Conservation (phyloP, 2,888 invertebrate species). For the Sceliomorpha sp. region DNA sequence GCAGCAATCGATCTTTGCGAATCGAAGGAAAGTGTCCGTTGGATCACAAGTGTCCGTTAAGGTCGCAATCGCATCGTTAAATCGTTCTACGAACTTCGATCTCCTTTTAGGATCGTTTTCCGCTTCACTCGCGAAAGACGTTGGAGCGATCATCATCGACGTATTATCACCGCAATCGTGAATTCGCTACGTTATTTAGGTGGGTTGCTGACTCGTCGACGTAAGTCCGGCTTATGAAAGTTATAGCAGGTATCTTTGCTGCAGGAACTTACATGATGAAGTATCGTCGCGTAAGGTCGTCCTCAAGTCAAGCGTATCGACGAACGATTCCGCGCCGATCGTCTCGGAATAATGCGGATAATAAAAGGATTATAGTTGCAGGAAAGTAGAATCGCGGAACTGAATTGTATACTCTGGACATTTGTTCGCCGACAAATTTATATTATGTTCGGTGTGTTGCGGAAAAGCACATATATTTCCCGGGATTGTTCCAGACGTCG, state of each 20-base stretch:
- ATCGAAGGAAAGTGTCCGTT: slow-evolving; percentile 9
- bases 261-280: slow-evolving; percentile 43
- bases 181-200: slow-evolving; percentile 23
- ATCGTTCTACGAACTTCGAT: no score
- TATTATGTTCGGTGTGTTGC: slow-evolving; percentile 60
- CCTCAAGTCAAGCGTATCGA: slow-evolving; percentile 73
- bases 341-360: slow-evolving; percentile 74
- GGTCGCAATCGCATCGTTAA: no score
- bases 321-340: slow-evolving; percentile 65
- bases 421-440: slow-evolving; percentile 66
- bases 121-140: no score
- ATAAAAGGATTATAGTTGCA: slow-evolving; percentile 76
- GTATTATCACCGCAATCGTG: slow-evolving; percentile 17
- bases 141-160: background rate
- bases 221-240: slow-evolving; percentile 27
- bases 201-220: slow-evolving; percentile 22
- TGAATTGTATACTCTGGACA: slow-evolving; percentile 52
- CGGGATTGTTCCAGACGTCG: slow-evolving; percentile 69
- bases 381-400: slow-evolving; percentile 60
- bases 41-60: background rate
- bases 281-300: slow-evolving; percentile 61
- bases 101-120: no score
- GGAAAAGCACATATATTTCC: slow-evolving; percentile 71
- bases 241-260: slow-evolving; percentile 32
- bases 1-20: slow-evolving; percentile 36